Base-by-base conservation (phyloP, 2,797 vertebrate species). In the Spinus olivaceus region DNA sequence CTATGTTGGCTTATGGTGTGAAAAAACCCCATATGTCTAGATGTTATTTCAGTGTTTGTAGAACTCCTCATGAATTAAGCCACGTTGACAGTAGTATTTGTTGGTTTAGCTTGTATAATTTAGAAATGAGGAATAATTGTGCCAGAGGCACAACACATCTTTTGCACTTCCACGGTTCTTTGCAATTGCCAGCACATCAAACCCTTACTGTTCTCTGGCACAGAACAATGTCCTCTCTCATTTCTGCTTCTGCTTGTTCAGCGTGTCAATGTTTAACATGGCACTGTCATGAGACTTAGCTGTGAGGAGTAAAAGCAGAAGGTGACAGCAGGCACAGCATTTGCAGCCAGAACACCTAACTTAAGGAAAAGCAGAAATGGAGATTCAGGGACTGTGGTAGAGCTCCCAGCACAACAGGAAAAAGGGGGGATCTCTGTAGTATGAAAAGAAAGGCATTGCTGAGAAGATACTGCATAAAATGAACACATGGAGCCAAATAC, bases 161-260 rank as follows among this genome's bases (percentile, higher is more conserved):
- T 81, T 73, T 47, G 47, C 33, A 65, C 7, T 35, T 76, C 10
- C 71, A 86, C 2, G 3, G 35, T 63, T 77, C 69, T 86, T 81
- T 80, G 64, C n/a, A 77, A 73, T 0, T 89, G 49, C 49, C 64
- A 60, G 44, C 32, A 41, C 33, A 69, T 56, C n/a, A 59, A 91
- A 67, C 13, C 24, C 33, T 56, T 32, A 12, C 33, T 51, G 28
- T 63, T 90, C 85, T 10, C 44, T 54, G 77, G 16, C 64, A 80
- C 0, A 8, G 10, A 80, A 32, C 3, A 12, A 30, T 0, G 0
- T 35, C 54, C 13, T 72, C 50, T 37, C 57, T 86, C 10, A 42
- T 41, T 94, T 82, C 50, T 88, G 69, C 32, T 78, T 78, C 51
- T 39, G 32, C n/a, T 92, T 83, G 22, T 79, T 94, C 63, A 86